These are phyloP conservation scores for Muricea muricata DNA, from an alignment of 92 coral and sea anemone genomes.

Conservation along the genomic window DNA sequence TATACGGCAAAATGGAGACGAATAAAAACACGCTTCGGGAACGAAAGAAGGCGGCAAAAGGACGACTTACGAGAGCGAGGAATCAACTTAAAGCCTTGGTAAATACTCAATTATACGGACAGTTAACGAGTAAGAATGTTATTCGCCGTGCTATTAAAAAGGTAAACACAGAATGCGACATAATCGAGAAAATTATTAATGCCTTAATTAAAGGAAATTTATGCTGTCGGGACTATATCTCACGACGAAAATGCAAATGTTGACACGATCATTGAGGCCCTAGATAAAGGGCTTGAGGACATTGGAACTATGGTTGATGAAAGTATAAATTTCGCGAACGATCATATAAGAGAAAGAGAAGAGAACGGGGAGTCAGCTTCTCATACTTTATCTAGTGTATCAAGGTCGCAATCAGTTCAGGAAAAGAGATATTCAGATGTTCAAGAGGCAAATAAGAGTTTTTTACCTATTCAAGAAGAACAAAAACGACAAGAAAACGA, in stretches of 20 bases:
- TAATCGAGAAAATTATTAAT: constrained; percentile 56
- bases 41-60: constrained; percentile 51
- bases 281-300: constrained; percentile 55
- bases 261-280: constrained; percentile 49
- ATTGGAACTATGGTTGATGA: constrained; percentile 43
- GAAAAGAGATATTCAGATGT: neutral
- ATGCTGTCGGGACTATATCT: constrained; percentile 35
- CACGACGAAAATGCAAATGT: constrained; percentile 36
- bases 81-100: constrained; percentile 51
- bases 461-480: neutral
- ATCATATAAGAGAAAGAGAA: constrained; percentile 46
- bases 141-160: constrained; percentile 54
- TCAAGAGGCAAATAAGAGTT: neutral
- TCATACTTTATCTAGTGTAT: neutral
- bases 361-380: constrained; percentile 56
- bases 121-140: constrained; percentile 55
- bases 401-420: no score
- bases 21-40: constrained; percentile 18
- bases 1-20: neutral
- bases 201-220: constrained; percentile 64
- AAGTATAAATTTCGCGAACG: neutral
- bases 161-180: constrained; percentile 50
- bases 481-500: constrained; percentile 20
- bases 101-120: constrained; percentile 35
- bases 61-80: constrained; percentile 57